Conservation (phyloP, 1,140 invertebrate species). For the Ips typographus region DNA sequence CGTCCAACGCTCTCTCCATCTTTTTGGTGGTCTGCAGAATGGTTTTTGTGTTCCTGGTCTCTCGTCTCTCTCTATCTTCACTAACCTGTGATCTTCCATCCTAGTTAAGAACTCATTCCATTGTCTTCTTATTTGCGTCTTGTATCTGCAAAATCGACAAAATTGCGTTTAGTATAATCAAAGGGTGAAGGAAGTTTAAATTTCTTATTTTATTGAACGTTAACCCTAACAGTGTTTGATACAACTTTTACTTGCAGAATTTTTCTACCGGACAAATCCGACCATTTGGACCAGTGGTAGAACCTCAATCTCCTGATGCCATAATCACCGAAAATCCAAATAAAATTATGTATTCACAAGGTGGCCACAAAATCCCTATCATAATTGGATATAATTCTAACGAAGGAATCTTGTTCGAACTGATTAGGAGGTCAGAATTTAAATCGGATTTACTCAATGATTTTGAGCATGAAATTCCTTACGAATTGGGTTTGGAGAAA, state of each 20-base stretch:
- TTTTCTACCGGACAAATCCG: conserved; percentile 50
- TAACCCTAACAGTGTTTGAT: not conserved
- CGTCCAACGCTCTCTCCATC: no score
- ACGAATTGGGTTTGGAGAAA: conserved; percentile 52
- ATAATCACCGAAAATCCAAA: conserved; percentile 56
- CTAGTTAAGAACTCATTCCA: no score
- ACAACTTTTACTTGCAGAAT: conserved; percentile 37
- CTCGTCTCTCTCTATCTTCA: no score
- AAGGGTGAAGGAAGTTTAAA: no score
- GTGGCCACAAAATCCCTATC: conserved; percentile 54
- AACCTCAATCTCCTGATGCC: conserved; percentile 53
- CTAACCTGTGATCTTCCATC: no score
- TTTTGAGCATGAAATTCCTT: conserved; percentile 55
- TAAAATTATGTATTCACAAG: conserved; percentile 48
- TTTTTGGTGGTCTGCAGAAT: no score
- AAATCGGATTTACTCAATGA: conserved; percentile 53
- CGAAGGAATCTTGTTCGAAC: conserved; percentile 50
- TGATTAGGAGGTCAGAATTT: conserved; percentile 46
- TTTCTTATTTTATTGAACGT: conserved; percentile 11
- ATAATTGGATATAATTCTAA: conserved; percentile 57
- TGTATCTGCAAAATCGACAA: no score
- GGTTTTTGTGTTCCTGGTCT: no score
- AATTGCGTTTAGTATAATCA: no score
- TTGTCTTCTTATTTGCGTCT: no score
- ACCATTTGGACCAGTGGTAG: conserved; percentile 56